These are phyloP conservation scores for Drosophila ficusphila DNA, from an alignment of 1,140 invertebrate species.

Conservation along the genomic window DNA sequence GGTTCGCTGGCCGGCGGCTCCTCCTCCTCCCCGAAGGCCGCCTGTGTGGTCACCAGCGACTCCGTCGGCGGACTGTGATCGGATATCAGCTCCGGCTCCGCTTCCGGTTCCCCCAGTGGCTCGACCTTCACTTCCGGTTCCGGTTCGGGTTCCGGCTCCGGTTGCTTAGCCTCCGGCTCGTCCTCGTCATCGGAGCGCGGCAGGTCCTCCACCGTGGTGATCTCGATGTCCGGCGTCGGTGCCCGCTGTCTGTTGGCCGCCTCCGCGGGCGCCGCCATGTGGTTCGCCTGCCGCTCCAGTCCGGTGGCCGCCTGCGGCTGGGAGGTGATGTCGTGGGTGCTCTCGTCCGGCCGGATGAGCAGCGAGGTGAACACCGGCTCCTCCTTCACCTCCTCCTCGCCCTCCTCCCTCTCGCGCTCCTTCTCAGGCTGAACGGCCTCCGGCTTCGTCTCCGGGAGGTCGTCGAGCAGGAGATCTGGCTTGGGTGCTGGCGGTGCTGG, in stretches of 20 bases:
- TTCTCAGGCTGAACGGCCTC: not conserved
- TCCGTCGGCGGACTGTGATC: conserved; percentile 76
- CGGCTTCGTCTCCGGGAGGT: conserved; percentile 74
- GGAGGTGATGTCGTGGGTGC: conserved; percentile 77
- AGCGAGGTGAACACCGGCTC: conserved; percentile 75
- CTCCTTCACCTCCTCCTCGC: conserved; percentile 14
- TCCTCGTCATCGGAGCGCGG: conserved; percentile 83
- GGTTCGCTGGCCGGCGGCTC: conserved; percentile 8
- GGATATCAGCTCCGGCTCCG: conserved; percentile 6
- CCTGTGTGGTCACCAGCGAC: conserved; percentile 7
- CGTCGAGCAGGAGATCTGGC: conserved; percentile 86
- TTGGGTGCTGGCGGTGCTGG: conserved; percentile 67
- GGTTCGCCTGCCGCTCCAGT: conserved; percentile 17
- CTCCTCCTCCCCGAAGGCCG: not conserved
- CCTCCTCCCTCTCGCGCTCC: not conserved
- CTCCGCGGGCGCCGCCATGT: conserved; percentile 54
- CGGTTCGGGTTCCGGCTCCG: not conserved
- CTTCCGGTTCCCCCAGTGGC: not conserved
- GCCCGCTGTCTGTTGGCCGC: conserved; percentile 58
- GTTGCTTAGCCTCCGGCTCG: conserved; percentile 32
- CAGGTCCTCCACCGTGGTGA: conserved; percentile 80
- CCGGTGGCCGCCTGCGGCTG: conserved; percentile 71
- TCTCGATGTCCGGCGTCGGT: conserved; percentile 81
- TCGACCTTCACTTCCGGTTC: not conserved
- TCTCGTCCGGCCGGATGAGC: conserved; percentile 75